A percentile compares a stretch with the other conserved stretches of the same genome.
phyloP scores from a whole-genome alignment of 2,888 invertebrate species.

The Tipula helvola region DNA sequence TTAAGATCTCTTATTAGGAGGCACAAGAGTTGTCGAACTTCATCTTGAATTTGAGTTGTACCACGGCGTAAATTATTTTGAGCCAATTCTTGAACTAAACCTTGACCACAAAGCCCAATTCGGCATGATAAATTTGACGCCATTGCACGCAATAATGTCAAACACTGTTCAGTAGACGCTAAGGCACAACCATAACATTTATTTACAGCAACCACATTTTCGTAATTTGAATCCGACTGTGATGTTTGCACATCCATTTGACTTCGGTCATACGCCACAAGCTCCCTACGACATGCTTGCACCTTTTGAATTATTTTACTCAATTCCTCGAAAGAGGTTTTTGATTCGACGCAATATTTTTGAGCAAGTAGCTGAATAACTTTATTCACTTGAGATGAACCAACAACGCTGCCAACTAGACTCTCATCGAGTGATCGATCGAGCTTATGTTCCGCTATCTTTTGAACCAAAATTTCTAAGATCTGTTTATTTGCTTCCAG shows the following conservation, averaged over 20 bases:
- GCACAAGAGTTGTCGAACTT: conserved; percentile 79
- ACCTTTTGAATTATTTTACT: conserved; percentile 84
- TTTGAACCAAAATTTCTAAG: conserved; percentile 71
- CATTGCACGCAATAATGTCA: conserved; percentile 78
- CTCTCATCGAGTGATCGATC: conserved; percentile 43
- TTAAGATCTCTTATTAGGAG: conserved; percentile 78
- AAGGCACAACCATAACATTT: conserved; percentile 81
- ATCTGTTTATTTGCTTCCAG: conserved; percentile 81
- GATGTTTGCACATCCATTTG: conserved; percentile 48
- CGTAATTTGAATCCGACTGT: conserved; percentile 21
- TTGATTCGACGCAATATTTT: conserved; percentile 90
- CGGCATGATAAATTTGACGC: conserved; percentile 68
- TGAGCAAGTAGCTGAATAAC: conserved; percentile 89
- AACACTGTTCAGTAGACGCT: conserved; percentile 86
- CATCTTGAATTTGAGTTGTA: conserved; percentile 72
- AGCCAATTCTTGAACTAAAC: conserved; percentile 78
- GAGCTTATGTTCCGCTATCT: conserved; percentile 75
- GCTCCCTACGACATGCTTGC: conserved; percentile 75
- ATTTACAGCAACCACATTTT: conserved; percentile 35
- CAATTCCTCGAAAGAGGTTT: conserved; percentile 87
- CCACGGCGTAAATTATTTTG: conserved; percentile 83
- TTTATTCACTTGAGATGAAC: conserved; percentile 65
- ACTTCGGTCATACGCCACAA: conserved; percentile 81
- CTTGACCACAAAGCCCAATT: conserved; percentile 65
- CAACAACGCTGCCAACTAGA: conserved; percentile 36